Conservation (phyloP, 2,888 invertebrate species). For the Mythimna vitellina region DNA sequence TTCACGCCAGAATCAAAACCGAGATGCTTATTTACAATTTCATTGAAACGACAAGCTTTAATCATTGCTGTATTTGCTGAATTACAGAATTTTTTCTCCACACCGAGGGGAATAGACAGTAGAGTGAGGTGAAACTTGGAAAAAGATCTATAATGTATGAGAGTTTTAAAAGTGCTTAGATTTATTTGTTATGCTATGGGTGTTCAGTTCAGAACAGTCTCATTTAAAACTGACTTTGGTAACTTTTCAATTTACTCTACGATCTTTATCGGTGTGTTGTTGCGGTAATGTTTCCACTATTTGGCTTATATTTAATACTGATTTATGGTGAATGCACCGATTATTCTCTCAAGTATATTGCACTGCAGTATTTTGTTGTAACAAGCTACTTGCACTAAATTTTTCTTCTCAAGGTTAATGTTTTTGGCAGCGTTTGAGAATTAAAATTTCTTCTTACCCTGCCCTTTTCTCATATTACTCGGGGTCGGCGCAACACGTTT, state of each 20-base stretch:
- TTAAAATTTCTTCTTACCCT: neutral
- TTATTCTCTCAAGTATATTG: conserved; percentile 27
- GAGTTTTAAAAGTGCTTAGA: conserved; percentile 74
- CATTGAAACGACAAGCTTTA: conserved; percentile 51
- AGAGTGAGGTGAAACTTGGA: conserved; percentile 47
- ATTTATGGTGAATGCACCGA: conserved; percentile 43
- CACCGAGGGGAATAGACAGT: conserved; percentile 43
- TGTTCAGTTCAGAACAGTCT: conserved; percentile 64
- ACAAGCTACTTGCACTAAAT: conserved; percentile 47
- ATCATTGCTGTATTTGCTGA: conserved; percentile 52
- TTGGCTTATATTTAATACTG: conserved; percentile 56
- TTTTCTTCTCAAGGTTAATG: conserved; percentile 43
- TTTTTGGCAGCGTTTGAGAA: conserved; percentile 37
- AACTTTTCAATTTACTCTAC: conserved; percentile 71
- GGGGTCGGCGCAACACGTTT: too few species aligned
- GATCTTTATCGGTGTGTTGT: conserved; percentile 68
- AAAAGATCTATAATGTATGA: conserved; percentile 69
- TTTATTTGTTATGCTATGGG: conserved; percentile 74
- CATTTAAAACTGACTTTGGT: conserved; percentile 66
- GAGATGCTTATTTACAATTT: conserved; percentile 48
- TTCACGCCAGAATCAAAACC: conserved; percentile 36
- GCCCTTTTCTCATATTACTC: too few species aligned
- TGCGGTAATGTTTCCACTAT: conserved; percentile 57
- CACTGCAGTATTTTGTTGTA: conserved; percentile 37
- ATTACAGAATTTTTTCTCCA: conserved; percentile 45